phyloP scores from a whole-genome alignment of 2,888 invertebrate species.

The Agrenia bidenticulata region DNA sequence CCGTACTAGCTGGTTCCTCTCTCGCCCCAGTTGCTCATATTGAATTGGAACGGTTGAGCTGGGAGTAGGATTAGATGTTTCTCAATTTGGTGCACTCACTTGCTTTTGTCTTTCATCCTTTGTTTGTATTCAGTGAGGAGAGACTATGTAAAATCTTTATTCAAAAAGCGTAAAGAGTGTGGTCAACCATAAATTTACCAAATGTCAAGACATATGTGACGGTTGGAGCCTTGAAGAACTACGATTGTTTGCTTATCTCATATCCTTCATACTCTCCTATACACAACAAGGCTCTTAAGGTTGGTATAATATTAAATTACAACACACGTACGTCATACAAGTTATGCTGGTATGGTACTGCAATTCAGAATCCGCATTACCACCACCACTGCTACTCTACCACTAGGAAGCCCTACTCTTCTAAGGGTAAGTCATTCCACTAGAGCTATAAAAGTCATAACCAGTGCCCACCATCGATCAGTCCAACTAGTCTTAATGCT shows the following conservation, averaged over 20 bases:
- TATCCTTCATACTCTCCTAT: background rate
- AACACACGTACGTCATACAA: background rate
- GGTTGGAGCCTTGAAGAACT: conserved; percentile 12
- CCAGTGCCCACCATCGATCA: too few relatives aligned
- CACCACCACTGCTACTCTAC: too few relatives aligned
- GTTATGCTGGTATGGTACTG: conserved; percentile 20
- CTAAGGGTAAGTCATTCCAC: too few relatives aligned
- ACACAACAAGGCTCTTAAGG: too few relatives aligned
- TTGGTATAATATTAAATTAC: too few relatives aligned
- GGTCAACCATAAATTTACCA: conserved; percentile 45
- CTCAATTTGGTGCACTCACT: background rate
- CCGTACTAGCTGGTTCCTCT: too few relatives aligned
- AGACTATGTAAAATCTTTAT: conserved; percentile 44
- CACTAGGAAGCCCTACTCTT: too few relatives aligned
- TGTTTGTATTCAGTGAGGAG: conserved; percentile 32
- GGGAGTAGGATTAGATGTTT: conserved; percentile 13
- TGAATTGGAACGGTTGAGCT: conserved; percentile 14
- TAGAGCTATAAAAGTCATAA: too few relatives aligned
- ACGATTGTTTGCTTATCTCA: conserved; percentile 7
- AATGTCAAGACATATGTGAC: conserved; percentile 36
- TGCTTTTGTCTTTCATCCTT: conserved; percentile 9
- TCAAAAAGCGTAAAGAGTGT: conserved; percentile 37
- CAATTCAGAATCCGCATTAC: background rate
- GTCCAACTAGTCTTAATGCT: too few relatives aligned
- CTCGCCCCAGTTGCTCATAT: background rate